phyloP scores from a whole-genome alignment of 2,888 invertebrate species.

The Selenia dentaria region DNA sequence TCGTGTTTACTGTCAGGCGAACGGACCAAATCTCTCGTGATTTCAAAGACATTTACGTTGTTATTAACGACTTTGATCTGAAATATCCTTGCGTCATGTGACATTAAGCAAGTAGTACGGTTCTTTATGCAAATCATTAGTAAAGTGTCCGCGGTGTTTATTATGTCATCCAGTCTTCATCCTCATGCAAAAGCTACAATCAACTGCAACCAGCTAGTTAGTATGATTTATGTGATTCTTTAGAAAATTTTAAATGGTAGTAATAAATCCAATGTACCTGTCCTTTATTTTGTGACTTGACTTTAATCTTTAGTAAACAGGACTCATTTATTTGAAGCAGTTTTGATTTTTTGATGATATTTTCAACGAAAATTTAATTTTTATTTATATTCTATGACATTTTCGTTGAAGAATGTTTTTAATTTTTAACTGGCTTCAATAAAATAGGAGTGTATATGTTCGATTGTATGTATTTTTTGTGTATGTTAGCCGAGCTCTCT shows the following conservation, averaged over 20 bases:
- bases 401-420: too few relatives aligned
- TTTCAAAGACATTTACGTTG: conserved; percentile 1
- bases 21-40: background rate
- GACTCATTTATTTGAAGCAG: too few relatives aligned
- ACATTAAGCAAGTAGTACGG: conserved; percentile 41
- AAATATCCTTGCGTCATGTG: conserved; percentile 14
- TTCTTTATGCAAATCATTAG: conserved; percentile 57
- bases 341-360: too few relatives aligned
- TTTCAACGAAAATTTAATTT: too few relatives aligned
- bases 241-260: background rate
- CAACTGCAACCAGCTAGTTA: conserved; percentile 61
- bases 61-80: conserved; percentile 13
- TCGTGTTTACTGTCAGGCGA: conserved; percentile 2
- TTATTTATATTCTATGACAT: too few relatives aligned
- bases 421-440: too few relatives aligned
- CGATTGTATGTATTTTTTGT: too few relatives aligned
- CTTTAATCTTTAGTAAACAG: too few relatives aligned
- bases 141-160: conserved; percentile 37
- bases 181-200: conserved; percentile 46
- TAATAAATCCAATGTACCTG: background rate
- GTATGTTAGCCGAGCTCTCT: too few relatives aligned
- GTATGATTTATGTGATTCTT: conserved; percentile 52
- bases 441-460: too few relatives aligned
- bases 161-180: conserved; percentile 36
- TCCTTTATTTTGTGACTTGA: background rate